phyloP scores from a whole-genome alignment of 2,888 invertebrate genomes.

The Smittia aterrima region DNA sequence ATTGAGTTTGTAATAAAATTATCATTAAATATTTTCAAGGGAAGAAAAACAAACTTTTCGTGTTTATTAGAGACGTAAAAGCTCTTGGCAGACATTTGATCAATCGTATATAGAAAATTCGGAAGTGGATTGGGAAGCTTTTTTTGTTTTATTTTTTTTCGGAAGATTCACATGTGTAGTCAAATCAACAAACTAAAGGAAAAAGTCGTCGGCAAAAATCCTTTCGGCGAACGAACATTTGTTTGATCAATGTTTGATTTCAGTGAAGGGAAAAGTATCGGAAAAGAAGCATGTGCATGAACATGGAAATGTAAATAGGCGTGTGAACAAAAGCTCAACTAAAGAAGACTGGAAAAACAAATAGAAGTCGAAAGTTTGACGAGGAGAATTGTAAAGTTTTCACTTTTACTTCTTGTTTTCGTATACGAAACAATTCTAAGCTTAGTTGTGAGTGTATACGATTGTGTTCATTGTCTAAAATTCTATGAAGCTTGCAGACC shows the following conservation, averaged over 20 bases:
- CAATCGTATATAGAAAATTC: neutral
- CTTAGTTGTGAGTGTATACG: slow-evolving; percentile 4
- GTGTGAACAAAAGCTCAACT: slow-evolving; percentile 11
- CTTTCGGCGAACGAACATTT: slow-evolving; percentile 11
- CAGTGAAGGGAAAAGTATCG: slow-evolving; percentile 22
- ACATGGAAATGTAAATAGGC: slow-evolving; percentile 22
- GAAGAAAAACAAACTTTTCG: neutral
- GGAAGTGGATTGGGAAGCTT: slow-evolving; percentile 6
- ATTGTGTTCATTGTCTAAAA: neutral
- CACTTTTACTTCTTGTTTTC: slow-evolving; percentile 6
- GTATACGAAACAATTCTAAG: slow-evolving; percentile 11
- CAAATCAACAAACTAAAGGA: slow-evolving; percentile 8
- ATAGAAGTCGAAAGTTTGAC: slow-evolving; percentile 10
- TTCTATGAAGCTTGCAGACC: slow-evolving; percentile 8
- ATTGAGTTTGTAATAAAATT: slow-evolving; percentile 21
- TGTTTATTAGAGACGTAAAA: slow-evolving; percentile 14
- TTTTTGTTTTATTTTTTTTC: neutral
- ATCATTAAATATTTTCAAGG: neutral
- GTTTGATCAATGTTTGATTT: slow-evolving; percentile 39
- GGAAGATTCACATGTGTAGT: slow-evolving; percentile 27
- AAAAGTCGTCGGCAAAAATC: no score
- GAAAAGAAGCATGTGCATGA: slow-evolving; percentile 1
- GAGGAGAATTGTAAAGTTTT: neutral
- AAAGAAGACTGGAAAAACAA: slow-evolving; percentile 37
- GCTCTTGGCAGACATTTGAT: neutral